Percentiles rank a stretch among this genome's conserved stretches.
These are phyloP conservation scores for Clistopyga incitator DNA, from an alignment of 2,888 invertebrate species.

Conservation along the genomic window DNA sequence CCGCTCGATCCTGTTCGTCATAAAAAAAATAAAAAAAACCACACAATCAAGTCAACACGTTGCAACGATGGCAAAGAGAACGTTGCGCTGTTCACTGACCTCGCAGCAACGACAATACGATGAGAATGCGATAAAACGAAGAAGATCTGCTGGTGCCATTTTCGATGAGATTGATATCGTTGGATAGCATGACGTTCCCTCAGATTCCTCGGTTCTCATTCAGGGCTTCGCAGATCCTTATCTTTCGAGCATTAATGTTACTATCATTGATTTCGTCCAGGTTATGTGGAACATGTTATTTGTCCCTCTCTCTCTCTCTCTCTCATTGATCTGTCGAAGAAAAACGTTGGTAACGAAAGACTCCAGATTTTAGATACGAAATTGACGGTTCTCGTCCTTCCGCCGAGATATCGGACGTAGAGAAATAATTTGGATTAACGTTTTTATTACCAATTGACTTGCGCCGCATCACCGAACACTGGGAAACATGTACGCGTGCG, in stretches of 20 bases:
- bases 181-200: conserved; percentile 67
- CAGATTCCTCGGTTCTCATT: not conserved
- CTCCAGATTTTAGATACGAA: not conserved
- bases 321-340: not conserved
- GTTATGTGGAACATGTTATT: conserved; percentile 10
- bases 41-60: not conserved
- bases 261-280: conserved; percentile 12
- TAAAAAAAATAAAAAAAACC: conserved; percentile 19
- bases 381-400: not conserved
- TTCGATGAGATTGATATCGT: conserved; percentile 60
- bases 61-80: not conserved
- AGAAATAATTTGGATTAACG: not conserved
- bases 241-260: conserved; percentile 1
- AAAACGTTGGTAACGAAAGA: not conserved
- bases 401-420: not conserved
- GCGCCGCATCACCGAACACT: not conserved
- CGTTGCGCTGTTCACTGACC: conserved; percentile 61
- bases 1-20: conserved; percentile 65
- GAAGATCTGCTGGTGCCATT: conserved; percentile 55
- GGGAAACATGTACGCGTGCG: not conserved
- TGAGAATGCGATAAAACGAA: conserved; percentile 47
- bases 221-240: not conserved
- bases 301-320: not conserved
- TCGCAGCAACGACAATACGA: conserved; percentile 61
- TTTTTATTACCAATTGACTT: not conserved